A percentile compares a stretch with the other conserved stretches of the same genome.
Conservation (phyloP, 2,113 vertebrate species). For the Mystacornis crossleyi region DNA sequence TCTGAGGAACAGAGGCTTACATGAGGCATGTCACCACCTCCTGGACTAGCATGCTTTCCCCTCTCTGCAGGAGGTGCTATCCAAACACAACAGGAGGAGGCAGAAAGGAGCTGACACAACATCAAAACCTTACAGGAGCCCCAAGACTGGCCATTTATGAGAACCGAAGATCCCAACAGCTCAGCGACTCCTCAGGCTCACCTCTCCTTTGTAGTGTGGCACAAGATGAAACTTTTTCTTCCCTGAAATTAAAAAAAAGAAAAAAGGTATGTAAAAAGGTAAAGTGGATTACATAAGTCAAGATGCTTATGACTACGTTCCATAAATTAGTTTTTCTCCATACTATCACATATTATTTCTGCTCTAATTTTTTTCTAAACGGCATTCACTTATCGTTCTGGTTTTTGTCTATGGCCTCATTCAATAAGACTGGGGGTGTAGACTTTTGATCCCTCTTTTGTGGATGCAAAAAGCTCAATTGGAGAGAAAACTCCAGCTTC, state of each 20-base stretch:
- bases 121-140: neutral
- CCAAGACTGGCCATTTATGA: neutral
- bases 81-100: neutral
- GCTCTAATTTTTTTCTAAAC: neutral
- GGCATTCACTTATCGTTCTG: neutral
- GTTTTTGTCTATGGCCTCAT: neutral
- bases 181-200: neutral
- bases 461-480: no score
- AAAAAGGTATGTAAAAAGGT: neutral
- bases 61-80: neutral
- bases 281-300: neutral
- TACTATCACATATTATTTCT: neutral
- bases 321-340: neutral
- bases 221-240: neutral
- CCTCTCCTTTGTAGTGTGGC: neutral
- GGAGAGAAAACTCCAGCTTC: no score
- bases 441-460: neutral
- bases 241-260: neutral
- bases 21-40: neutral
- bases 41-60: neutral
- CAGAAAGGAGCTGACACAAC: neutral
- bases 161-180: neutral
- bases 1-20: neutral
- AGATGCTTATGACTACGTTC: neutral
- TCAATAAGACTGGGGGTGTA: rapidly evolving